phyloP scores from a whole-genome alignment of 2,888 invertebrate genomes.

The Pristionchus fissidentatus region DNA sequence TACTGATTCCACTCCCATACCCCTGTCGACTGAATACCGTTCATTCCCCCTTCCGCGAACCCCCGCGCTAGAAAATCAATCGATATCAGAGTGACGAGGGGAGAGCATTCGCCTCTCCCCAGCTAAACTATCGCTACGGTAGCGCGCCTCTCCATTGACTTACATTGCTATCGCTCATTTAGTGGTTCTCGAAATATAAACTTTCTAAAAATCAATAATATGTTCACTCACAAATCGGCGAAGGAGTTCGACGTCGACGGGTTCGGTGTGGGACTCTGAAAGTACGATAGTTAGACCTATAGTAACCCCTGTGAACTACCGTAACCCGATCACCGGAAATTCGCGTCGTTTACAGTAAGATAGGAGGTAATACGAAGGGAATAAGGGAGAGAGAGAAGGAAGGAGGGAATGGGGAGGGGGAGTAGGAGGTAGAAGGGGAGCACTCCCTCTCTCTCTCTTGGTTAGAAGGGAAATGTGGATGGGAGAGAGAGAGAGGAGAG shows the following conservation, averaged over 20 bases:
- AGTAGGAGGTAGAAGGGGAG: constrained; percentile 1
- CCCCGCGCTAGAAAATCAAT: too few relatives aligned
- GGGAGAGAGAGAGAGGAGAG: constrained; percentile 32
- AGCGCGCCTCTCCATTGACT: too few relatives aligned
- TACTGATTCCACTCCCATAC: too few relatives aligned
- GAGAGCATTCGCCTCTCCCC: too few relatives aligned
- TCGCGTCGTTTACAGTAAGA: too few relatives aligned
- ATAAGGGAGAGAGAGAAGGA: constrained; percentile 14
- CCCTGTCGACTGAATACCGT: too few relatives aligned
- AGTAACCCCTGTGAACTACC: neutral
- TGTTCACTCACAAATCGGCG: constrained; percentile 30
- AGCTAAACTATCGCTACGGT: too few relatives aligned
- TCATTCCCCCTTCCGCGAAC: too few relatives aligned
- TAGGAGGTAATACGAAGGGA: neutral
- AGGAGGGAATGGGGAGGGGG: neutral
- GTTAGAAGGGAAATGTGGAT: neutral
- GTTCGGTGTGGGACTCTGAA: constrained; percentile 21
- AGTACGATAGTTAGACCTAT: neutral
- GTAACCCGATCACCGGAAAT: too few relatives aligned
- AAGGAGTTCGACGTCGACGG: neutral
- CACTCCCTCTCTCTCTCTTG: constrained; percentile 32
- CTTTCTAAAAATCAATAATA: too few relatives aligned
- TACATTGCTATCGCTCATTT: too few relatives aligned
- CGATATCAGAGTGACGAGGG: too few relatives aligned
- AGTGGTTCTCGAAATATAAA: neutral